Conservation (phyloP, 2,888 invertebrate species). For the Crossocerus cetratus region DNA sequence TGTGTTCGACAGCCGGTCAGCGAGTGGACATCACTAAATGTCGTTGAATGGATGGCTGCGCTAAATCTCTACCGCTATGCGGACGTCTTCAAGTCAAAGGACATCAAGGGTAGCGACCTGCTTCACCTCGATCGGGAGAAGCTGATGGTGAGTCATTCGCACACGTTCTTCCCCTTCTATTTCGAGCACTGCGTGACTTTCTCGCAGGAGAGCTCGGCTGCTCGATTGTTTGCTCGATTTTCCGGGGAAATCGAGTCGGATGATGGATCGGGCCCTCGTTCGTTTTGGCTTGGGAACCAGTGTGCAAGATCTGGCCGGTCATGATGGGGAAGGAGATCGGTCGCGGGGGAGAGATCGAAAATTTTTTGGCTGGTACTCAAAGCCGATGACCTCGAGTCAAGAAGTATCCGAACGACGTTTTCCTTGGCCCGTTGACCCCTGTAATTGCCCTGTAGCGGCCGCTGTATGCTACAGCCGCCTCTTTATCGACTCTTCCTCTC, state of each 20-base stretch:
- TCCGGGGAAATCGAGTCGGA: background rate
- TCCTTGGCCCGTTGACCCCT: constrained; percentile 62
- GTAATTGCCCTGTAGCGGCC: constrained; percentile 56
- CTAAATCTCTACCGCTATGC: constrained; percentile 85
- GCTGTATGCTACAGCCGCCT: constrained; percentile 38
- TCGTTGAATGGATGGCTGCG: constrained; percentile 87
- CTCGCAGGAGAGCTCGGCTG: background rate
- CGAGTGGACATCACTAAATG: constrained; percentile 84
- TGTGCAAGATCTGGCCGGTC: background rate
- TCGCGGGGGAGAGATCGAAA: constrained; percentile 45
- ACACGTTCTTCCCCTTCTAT: background rate
- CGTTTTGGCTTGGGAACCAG: constrained; percentile 10
- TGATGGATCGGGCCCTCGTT: background rate
- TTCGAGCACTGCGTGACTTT: too few relatives aligned
- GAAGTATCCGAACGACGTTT: constrained; percentile 60
- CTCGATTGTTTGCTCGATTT: background rate
- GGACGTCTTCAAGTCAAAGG: constrained; percentile 84
- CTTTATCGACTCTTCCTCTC: constrained; percentile 43
- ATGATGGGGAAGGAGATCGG: constrained; percentile 22
- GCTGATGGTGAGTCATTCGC: constrained; percentile 81
- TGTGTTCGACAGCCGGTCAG: constrained; percentile 80
- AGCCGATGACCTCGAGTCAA: constrained; percentile 58
- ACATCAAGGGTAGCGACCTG: constrained; percentile 84
- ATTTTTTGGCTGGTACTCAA: constrained; percentile 53
- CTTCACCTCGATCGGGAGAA: constrained; percentile 82